phyloP scores from a whole-genome alignment of 2,113 vertebrate species.

The Hyaena hyaena region DNA sequence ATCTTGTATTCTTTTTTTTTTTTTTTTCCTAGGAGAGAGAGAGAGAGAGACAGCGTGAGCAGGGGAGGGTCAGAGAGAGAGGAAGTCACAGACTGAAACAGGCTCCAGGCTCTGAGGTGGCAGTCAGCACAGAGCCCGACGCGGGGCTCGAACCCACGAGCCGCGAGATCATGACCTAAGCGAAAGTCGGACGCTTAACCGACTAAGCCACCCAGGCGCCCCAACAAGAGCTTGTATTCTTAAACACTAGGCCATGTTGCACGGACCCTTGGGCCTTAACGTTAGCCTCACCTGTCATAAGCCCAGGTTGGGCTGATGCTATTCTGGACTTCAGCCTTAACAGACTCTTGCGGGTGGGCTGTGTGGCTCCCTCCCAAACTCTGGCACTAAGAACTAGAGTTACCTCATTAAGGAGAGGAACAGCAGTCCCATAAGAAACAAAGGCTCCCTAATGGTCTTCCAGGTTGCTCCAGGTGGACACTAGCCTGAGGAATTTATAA shows the following conservation, averaged over 20 bases:
- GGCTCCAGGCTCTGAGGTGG: too few species aligned
- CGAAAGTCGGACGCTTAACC: too few species aligned
- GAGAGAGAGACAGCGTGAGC: too few species aligned
- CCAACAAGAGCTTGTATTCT: not conserved
- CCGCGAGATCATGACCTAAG: too few species aligned
- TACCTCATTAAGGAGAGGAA: not conserved
- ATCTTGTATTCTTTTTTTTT: too few species aligned
- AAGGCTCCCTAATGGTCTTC: not conserved
- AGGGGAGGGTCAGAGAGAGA: too few species aligned
- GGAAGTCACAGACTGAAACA: too few species aligned
- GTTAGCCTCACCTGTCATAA: not conserved
- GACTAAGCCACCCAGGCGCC: too few species aligned
- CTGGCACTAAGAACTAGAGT: not conserved
- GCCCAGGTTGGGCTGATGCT: not conserved
- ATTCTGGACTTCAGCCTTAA: not conserved
- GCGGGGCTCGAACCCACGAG: too few species aligned
- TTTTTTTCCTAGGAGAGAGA: too few species aligned
- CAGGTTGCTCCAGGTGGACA: not conserved
- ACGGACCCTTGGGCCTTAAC: not conserved
- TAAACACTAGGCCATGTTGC: not conserved
- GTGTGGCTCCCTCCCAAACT: not conserved
- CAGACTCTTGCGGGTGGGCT: not conserved
- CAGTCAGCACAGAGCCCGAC: too few species aligned
- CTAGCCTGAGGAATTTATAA: not conserved
- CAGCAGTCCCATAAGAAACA: not conserved